Evolutionary conservation across 2,888 invertebrate genomes (phyloP), one percentile per base, ranked within the genome.

Genomic region (Zelleria hepariella): DNA sequence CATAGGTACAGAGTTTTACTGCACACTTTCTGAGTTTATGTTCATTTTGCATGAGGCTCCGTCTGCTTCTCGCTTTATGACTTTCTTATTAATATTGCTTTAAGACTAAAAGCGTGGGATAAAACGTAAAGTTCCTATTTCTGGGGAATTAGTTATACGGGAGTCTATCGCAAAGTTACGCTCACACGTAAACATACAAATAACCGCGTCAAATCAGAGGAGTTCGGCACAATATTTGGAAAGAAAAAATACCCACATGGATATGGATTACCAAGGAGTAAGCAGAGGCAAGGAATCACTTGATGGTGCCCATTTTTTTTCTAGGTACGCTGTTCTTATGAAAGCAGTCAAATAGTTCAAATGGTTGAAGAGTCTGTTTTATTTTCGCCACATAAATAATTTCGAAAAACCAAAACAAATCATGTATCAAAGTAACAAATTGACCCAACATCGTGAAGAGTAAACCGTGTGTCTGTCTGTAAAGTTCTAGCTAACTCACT

Each of bases 51-150:
- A 74, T 73, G 72, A 78, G 72, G 72, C 67, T 69, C 68, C 72
- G 73, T 71, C 69, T 73, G 71, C 70, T 72, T 69, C 67, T 63
- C 67, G 66, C 67, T 80, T 81, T 80, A 81, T 74, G 75, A 72
- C 71, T 75, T 69, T 77, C 73, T 76, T 80, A 79, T 78, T 75
- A 76, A 75, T 72, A 74, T 72, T 71, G 75, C 74, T 27, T 51
- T 67, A 65, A 68, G 70, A 73, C 69, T 70, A 67, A 65, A 65
- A 66, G 68, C 64, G 65, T 69, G 65, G 71, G 55, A 20, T 32
- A 18, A 25, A 54, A 42, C 32, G 32, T 42, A 15, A 42, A 42
- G 32, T 10, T 42, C 32, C 15, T 42, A 42, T 42, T 42, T 42
- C 32, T 4, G 15, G 5, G 32, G 15, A 42, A 42, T 2, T 2